These are phyloP conservation scores for Geothlypis trichas DNA, from an alignment of 2,113 vertebrate species.

Conservation along the genomic window DNA sequence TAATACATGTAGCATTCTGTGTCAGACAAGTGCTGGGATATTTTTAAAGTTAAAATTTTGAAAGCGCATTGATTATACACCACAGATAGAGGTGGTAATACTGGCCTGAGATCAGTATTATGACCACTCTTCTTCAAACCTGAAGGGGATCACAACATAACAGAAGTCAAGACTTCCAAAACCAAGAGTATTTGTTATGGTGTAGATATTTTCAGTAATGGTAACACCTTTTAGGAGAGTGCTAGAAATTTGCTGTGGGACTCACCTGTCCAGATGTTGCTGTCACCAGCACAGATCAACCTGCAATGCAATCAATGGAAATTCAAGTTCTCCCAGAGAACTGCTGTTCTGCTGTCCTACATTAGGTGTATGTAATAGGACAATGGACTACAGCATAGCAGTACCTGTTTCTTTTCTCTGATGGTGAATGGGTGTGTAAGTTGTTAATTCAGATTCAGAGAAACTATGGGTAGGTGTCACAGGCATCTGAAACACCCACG, in stretches of 20 bases:
- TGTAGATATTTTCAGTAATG: not conserved
- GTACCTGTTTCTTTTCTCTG: not conserved
- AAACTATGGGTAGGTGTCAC: not conserved
- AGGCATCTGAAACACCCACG: rapidly evolving
- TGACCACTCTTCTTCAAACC: not conserved
- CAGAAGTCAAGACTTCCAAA: not conserved
- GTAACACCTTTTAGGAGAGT: not conserved
- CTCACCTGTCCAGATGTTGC: not conserved
- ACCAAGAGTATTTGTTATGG: not conserved
- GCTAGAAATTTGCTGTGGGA: not conserved
- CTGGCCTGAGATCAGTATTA: not conserved
- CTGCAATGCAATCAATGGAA: not conserved
- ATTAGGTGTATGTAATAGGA: not conserved
- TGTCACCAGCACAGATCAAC: not conserved
- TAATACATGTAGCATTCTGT: not conserved
- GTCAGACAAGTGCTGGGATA: not conserved
- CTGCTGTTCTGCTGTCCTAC: not conserved
- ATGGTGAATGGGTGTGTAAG: not conserved
- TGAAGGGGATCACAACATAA: not conserved
- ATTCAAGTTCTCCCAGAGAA: not conserved
- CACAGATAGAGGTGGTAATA: not conserved
- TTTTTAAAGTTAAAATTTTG: not conserved
- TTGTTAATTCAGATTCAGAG: not conserved
- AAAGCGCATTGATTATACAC: not conserved
- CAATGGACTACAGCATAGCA: not conserved